Percentiles rank a stretch among this genome's conserved stretches.
phyloP scores from a whole-genome alignment of 2,797 vertebrate genomes.

The Spea hammondii region DNA sequence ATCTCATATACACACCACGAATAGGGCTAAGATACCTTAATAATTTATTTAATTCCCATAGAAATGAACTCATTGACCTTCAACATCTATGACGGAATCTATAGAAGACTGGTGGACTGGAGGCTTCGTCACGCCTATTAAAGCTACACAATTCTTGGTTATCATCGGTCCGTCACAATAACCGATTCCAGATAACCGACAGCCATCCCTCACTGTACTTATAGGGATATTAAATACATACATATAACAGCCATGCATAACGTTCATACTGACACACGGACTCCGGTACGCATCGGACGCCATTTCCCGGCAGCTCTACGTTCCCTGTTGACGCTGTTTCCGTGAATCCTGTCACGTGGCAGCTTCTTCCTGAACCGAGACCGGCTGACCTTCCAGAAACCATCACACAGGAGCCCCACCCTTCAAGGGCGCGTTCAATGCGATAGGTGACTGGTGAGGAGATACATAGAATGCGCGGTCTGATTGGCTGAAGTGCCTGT shows the following conservation, averaged over 20 bases:
- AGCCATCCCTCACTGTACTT: too few species aligned
- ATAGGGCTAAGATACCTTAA: too few species aligned
- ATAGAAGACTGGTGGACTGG: too few species aligned
- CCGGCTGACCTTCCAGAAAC: background rate
- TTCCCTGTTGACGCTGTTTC: background rate
- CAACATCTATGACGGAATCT: too few species aligned
- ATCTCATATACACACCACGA: too few species aligned
- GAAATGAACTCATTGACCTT: too few species aligned
- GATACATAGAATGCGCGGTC: background rate
- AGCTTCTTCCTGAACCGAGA: background rate
- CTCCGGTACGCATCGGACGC: background rate
- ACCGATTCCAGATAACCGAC: too few species aligned
- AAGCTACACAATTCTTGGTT: too few species aligned
- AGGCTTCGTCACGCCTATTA: too few species aligned
- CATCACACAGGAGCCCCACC: background rate
- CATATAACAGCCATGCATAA: background rate
- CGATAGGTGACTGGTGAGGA: constrained; percentile 5
- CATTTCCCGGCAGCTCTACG: background rate
- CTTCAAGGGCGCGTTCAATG: too few species aligned
- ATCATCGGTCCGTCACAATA: too few species aligned
- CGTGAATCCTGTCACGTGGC: background rate
- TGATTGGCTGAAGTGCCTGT: background rate
- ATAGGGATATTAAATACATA: background rate
- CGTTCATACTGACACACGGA: background rate
- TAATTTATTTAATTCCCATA: too few species aligned